These are phyloP conservation scores for Otis tarda DNA, from an alignment of 2,113 vertebrate species.

Conservation along the genomic window DNA sequence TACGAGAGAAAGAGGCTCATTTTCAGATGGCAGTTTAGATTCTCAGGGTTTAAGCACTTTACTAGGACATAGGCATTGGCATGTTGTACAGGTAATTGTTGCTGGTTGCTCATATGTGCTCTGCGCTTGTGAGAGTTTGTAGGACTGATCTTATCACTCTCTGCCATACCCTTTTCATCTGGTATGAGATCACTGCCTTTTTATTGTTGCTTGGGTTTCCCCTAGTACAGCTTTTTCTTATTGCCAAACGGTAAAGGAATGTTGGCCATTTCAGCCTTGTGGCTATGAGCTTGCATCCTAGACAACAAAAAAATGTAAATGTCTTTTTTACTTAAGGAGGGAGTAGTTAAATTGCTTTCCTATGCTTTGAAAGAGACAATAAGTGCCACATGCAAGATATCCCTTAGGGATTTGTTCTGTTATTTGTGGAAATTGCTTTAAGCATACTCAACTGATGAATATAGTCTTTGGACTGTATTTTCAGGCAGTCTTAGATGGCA, in stretches of 20 bases:
- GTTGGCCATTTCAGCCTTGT: background rate
- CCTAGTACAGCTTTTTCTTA: background rate
- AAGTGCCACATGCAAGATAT: background rate
- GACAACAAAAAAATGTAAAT: background rate
- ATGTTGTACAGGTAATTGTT: constrained; percentile 90
- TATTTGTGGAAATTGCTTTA: background rate
- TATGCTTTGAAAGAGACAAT: background rate
- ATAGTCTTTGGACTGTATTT: background rate
- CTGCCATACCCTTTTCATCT: background rate
- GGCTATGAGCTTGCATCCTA: background rate
- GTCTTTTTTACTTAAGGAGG: background rate
- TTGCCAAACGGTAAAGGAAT: background rate
- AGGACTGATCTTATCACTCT: background rate
- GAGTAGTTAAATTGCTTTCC: background rate
- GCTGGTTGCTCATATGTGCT: background rate
- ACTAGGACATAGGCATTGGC: constrained; percentile 98
- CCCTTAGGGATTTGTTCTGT: background rate
- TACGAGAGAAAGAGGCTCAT: constrained; percentile 74
- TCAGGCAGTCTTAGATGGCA: background rate
- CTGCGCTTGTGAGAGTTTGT: background rate
- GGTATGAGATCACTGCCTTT: background rate
- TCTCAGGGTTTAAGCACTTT: constrained; percentile 99
- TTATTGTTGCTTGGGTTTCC: background rate
- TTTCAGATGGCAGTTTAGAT: constrained; percentile 77
- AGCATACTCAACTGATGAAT: background rate